These are phyloP conservation scores for Platyura marginata DNA, from an alignment of 1,140 invertebrate species.

Conservation along the genomic window DNA sequence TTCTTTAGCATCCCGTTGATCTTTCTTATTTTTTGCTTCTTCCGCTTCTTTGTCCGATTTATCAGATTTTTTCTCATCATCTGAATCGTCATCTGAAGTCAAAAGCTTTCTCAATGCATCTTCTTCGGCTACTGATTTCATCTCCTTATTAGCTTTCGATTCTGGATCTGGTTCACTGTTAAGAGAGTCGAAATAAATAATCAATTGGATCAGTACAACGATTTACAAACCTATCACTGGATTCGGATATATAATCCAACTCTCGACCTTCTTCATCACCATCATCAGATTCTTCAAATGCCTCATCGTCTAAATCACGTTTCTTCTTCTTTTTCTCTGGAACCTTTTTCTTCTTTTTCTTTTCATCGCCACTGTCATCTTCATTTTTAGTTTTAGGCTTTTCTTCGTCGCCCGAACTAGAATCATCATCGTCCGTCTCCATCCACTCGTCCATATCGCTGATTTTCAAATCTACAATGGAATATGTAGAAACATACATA, in stretches of 20 bases:
- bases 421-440: slow-evolving; percentile 59
- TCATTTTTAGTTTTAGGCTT: slow-evolving; percentile 46
- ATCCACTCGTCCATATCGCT: slow-evolving; percentile 92
- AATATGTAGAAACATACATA: too few relatives aligned
- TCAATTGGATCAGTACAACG: not conserved
- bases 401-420: slow-evolving; percentile 35
- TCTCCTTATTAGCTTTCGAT: slow-evolving; percentile 13
- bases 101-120: slow-evolving; percentile 70
- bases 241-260: slow-evolving; percentile 71
- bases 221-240: slow-evolving; percentile 39
- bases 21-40: slow-evolving; percentile 33
- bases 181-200: not conserved
- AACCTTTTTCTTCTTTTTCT: slow-evolving; percentile 37
- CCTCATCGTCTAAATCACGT: slow-evolving; percentile 64
- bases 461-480: slow-evolving; percentile 73
- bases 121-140: slow-evolving; percentile 76
- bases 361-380: slow-evolving; percentile 41
- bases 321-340: slow-evolving; percentile 57
- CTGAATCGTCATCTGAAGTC: slow-evolving; percentile 76
- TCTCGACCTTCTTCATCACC: slow-evolving; percentile 89
- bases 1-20: slow-evolving; percentile 33
- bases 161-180: not conserved
- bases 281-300: slow-evolving; percentile 89
- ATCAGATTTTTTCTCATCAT: slow-evolving; percentile 50
- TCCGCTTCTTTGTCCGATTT: slow-evolving; percentile 34